phyloP scores from a whole-genome alignment of 53 echinoderm and acorn worm genomes.

The Holothuria scabra region DNA sequence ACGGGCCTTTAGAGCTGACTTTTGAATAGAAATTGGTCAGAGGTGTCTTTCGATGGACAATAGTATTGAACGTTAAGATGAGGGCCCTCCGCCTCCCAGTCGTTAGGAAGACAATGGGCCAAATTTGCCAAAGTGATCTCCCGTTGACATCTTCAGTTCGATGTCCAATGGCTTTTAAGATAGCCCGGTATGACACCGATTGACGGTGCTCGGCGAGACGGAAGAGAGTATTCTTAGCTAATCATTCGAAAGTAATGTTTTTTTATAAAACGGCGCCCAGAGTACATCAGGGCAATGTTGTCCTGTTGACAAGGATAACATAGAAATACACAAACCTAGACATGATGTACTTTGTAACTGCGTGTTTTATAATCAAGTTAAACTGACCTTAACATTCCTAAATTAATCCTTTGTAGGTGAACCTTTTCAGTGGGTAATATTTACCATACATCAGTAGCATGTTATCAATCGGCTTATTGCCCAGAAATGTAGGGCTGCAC shows the following conservation, averaged over 20 bases:
- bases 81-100: slow-evolving; percentile 34
- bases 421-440: too few relatives aligned
- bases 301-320: too few relatives aligned
- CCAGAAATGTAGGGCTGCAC: too few relatives aligned
- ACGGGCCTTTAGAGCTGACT: not conserved
- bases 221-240: not conserved
- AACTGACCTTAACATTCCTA: too few relatives aligned
- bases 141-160: slow-evolving; percentile 30
- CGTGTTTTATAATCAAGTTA: too few relatives aligned
- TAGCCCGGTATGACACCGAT: slow-evolving; percentile 18
- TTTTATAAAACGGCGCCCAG: slow-evolving; percentile 24
- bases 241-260: not conserved
- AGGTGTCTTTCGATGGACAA: slow-evolving; percentile 27
- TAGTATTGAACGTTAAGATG: not conserved
- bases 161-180: slow-evolving; percentile 22
- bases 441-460: too few relatives aligned
- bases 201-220: not conserved
- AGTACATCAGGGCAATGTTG: too few relatives aligned
- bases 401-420: too few relatives aligned
- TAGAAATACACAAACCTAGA: too few relatives aligned
- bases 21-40: not conserved
- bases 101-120: slow-evolving; percentile 25
- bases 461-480: too few relatives aligned
- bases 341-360: too few relatives aligned
- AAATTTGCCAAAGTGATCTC: slow-evolving; percentile 22